Conservation (phyloP, 2,888 invertebrate genomes). For the Sarcophaga subvicina region DNA sequence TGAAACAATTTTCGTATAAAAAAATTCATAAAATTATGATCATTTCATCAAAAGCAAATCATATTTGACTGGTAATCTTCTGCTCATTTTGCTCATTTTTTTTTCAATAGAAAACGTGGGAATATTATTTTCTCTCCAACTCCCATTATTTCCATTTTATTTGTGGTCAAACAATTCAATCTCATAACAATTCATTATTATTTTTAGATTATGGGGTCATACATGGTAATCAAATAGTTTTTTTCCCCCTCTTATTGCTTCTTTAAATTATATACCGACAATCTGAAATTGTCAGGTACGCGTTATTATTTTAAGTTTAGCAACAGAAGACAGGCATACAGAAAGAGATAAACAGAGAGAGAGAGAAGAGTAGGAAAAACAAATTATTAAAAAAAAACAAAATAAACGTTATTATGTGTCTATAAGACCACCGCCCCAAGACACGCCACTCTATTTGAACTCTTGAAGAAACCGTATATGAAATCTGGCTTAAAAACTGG, state of each 20-base stretch:
- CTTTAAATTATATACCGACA: background rate
- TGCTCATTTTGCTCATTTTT: background rate
- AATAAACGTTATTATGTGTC: constrained; percentile 48
- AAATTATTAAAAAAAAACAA: background rate
- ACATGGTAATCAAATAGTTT: constrained; percentile 54
- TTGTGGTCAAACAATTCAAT: constrained; percentile 33
- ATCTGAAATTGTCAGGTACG: constrained; percentile 52
- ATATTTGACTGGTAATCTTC: constrained; percentile 20
- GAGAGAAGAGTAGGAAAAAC: constrained; percentile 18
- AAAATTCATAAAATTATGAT: constrained; percentile 1
- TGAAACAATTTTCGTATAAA: background rate
- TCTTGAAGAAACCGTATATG: background rate
- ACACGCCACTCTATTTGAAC: constrained; percentile 53
- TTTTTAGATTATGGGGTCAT: constrained; percentile 67
- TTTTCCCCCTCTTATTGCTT: background rate
- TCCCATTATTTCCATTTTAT: constrained; percentile 20
- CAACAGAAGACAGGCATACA: background rate
- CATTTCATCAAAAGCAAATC: constrained; percentile 9
- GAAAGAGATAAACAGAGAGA: constrained; percentile 3
- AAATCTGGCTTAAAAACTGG: constrained; percentile 41
- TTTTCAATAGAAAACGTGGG: constrained; percentile 65
- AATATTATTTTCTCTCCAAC: constrained; percentile 21
- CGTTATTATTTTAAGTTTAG: constrained; percentile 22
- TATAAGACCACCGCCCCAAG: constrained; percentile 51
- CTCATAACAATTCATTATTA: constrained; percentile 59